Evolutionary conservation across 2,113 vertebrate genomes (phyloP).

Genomic region (Hirundichthys speculiger): DNA sequence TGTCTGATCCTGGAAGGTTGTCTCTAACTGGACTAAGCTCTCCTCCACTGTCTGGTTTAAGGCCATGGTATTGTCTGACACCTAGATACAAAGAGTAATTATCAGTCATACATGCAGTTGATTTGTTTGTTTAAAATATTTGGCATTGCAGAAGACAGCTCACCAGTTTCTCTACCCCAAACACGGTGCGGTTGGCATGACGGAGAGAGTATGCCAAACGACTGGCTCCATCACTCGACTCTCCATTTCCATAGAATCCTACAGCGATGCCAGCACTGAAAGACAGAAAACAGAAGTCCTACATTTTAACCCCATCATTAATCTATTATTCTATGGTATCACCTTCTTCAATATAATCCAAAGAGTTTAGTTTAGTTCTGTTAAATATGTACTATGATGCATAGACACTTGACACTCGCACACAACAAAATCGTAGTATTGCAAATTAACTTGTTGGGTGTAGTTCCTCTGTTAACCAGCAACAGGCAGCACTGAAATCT

Average conservation of each 20-base stretch:
- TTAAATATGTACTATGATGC: too few species aligned
- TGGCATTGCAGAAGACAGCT: slow-evolving; percentile 42
- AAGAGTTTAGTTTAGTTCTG: too few species aligned
- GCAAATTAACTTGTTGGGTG: not conserved
- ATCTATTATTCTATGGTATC: not conserved
- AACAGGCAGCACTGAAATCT: slow-evolving; percentile 42
- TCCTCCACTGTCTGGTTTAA: slow-evolving; percentile 92
- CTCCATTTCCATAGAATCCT: slow-evolving; percentile 95
- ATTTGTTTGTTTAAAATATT: not conserved
- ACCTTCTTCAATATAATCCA: too few species aligned
- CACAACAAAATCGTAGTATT: not conserved
- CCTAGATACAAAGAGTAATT: slow-evolving; percentile 69
- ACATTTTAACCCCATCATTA: slow-evolving; percentile 18
- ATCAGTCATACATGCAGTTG: not conserved
- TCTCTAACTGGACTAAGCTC: slow-evolving; percentile 84
- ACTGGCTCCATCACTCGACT: slow-evolving; percentile 91
- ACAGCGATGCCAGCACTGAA: slow-evolving; percentile 92
- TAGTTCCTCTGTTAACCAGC: slow-evolving; percentile 42
- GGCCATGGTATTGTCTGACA: slow-evolving; percentile 84
- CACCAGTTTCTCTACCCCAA: slow-evolving; percentile 91
- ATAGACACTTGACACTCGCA: too few species aligned
- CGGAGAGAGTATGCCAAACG: slow-evolving; percentile 92
- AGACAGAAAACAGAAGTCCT: slow-evolving; percentile 22
- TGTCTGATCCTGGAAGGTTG: slow-evolving; percentile 83
- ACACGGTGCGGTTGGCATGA: slow-evolving; percentile 93